These are phyloP conservation scores for Panurus biarmicus DNA, from an alignment of 2,113 vertebrate genomes.

Conservation along the genomic window DNA sequence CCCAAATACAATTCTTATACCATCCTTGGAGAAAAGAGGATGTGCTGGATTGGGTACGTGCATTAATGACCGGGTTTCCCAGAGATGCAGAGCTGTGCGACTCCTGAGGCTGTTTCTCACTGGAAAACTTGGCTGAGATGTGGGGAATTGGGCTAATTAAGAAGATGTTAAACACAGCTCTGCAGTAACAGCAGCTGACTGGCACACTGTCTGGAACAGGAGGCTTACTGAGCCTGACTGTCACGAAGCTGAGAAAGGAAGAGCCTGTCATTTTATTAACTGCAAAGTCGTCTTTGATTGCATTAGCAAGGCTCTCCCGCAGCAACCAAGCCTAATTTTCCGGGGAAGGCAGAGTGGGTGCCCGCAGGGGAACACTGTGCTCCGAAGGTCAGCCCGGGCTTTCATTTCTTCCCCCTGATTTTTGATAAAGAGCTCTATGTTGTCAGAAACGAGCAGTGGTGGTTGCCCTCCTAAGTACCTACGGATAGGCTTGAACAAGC, in stretches of 20 bases:
- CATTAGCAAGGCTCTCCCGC: not conserved
- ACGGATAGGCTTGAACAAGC: not conserved
- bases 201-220: conserved; percentile 35
- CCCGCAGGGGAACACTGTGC: not conserved
- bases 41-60: not conserved
- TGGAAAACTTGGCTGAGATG: not conserved
- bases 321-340: not conserved
- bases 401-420: not conserved
- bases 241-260: conserved; percentile 28
- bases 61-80: not conserved
- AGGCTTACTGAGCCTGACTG: not conserved
- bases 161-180: conserved; percentile 13
- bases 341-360: not conserved
- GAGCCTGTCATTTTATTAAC: not conserved
- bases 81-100: not conserved
- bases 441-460: not conserved
- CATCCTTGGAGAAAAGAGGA: not conserved
- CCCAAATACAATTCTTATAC: not conserved
- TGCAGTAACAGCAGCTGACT: conserved; percentile 41
- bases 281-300: not conserved
- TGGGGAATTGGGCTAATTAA: conserved; percentile 42
- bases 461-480: not conserved
- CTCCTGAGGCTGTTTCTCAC: conserved; percentile 5
- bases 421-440: not conserved
- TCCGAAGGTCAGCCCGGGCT: not conserved